phyloP scores from a whole-genome alignment of 2,888 invertebrate species.

The Taphrorychus bicolor region DNA sequence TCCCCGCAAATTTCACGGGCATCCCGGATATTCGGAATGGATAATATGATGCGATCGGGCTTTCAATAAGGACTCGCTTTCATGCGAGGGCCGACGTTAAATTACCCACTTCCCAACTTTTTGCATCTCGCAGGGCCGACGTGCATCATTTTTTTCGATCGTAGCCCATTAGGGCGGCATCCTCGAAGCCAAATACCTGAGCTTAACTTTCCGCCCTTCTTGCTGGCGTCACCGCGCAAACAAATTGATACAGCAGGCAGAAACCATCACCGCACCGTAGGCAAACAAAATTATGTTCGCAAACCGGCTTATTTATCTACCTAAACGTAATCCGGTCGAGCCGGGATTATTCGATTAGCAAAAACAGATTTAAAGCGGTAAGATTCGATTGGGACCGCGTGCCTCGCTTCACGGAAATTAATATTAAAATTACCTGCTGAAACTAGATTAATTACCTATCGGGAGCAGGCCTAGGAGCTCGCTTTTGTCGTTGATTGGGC shows the following conservation, averaged over 20 bases:
- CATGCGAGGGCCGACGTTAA: not conserved
- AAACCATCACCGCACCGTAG: not conserved
- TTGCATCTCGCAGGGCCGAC: too few relatives aligned
- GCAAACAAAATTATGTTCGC: slow-evolving; percentile 8
- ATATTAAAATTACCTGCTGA: slow-evolving; percentile 16
- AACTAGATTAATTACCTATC: slow-evolving; percentile 12
- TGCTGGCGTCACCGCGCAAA: not conserved
- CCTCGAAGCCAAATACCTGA: not conserved
- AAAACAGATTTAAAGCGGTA: slow-evolving; percentile 18
- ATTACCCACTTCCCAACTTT: not conserved
- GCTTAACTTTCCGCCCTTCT: not conserved
- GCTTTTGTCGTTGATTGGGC: too few relatives aligned
- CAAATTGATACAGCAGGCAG: not conserved
- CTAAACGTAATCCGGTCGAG: slow-evolving; percentile 3
- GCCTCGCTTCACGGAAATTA: slow-evolving; percentile 12
- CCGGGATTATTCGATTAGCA: slow-evolving; percentile 17
- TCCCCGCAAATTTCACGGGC: slow-evolving; percentile 19
- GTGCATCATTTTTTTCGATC: not conserved
- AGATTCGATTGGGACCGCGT: slow-evolving; percentile 12
- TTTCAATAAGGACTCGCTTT: slow-evolving; percentile 15
- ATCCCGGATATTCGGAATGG: slow-evolving; percentile 10
- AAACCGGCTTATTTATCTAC: slow-evolving; percentile 1
- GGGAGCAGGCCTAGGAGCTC: too few relatives aligned
- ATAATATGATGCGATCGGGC: slow-evolving; percentile 17
- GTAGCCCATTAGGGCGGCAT: too few relatives aligned